These are phyloP conservation scores for Eristalis arbustorum DNA, from an alignment of 2,888 invertebrate species.

Conservation along the genomic window DNA sequence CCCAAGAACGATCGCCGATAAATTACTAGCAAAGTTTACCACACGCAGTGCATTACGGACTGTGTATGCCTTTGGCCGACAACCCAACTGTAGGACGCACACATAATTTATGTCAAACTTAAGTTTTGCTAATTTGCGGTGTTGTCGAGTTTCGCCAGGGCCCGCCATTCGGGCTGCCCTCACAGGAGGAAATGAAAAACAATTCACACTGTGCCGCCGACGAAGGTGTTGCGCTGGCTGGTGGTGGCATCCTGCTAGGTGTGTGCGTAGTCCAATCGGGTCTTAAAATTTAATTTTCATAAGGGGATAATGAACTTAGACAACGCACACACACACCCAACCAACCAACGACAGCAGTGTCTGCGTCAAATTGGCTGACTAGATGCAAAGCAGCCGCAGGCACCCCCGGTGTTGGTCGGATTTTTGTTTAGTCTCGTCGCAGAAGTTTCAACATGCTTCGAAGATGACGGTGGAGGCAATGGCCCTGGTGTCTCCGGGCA, in stretches of 20 bases:
- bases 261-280: constrained; percentile 46
- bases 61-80: constrained; percentile 35
- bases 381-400: constrained; percentile 63
- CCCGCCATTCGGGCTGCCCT: constrained; percentile 12
- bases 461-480: constrained; percentile 9
- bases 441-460: constrained; percentile 48
- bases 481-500: constrained; percentile 45
- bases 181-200: constrained; percentile 14
- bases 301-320: constrained; percentile 47
- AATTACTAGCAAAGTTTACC: constrained; percentile 68
- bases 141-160: constrained; percentile 73
- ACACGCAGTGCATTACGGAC: constrained; percentile 65
- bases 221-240: neutral
- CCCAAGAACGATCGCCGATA: constrained; percentile 65
- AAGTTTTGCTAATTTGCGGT: constrained; percentile 81
- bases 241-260: constrained; percentile 11
- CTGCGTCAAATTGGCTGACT: constrained; percentile 58
- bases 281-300: constrained; percentile 61
- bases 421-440: constrained; percentile 41
- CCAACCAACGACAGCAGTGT: neutral
- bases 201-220: constrained; percentile 32
- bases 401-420: neutral
- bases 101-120: constrained; percentile 73
- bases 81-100: constrained; percentile 15
- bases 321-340: neutral